A percentile compares a stretch with the other conserved stretches of the same genome.
Evolutionary conservation across 1,140 invertebrate genomes (phyloP).

Genomic region (Anastrepha ludens): DNA sequence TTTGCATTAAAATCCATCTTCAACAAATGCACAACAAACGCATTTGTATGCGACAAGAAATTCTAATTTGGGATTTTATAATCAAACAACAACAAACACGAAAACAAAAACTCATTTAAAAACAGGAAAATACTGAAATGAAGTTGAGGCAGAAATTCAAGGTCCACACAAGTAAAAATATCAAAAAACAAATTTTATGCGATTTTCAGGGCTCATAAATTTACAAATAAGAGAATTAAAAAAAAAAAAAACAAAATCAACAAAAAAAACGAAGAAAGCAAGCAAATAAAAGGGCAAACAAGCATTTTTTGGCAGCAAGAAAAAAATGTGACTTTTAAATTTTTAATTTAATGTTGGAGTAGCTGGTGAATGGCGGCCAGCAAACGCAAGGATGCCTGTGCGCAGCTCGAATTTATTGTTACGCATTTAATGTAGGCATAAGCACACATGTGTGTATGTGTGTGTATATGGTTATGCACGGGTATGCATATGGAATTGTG

Average conservation of each 20-base stretch:
- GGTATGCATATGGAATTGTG: neutral
- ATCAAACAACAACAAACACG: neutral
- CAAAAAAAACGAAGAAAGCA: neutral
- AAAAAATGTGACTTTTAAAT: neutral
- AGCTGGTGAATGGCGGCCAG: neutral
- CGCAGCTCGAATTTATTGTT: neutral
- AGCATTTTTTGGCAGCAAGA: conserved; percentile 1
- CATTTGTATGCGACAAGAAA: conserved; percentile 21
- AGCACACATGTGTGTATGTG: neutral
- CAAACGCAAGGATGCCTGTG: neutral
- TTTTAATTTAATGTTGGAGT: conserved; percentile 1
- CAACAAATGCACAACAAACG: neutral
- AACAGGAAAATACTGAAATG: neutral
- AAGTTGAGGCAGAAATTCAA: neutral
- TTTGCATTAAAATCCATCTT: neutral
- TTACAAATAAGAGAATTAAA: neutral
- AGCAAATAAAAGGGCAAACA: conserved; percentile 15
- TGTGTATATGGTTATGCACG: neutral
- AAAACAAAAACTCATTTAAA: neutral
- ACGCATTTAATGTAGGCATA: neutral
- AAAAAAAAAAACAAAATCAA: neutral
- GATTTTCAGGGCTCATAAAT: conserved; percentile 37
- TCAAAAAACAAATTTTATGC: conserved; percentile 14
- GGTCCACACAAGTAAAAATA: neutral
- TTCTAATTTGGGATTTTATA: conserved; percentile 25